A percentile compares a stretch with the other conserved stretches of the same genome.
phyloP scores from a whole-genome alignment of 2,113 vertebrate species.

The Desmodus rotundus region DNA sequence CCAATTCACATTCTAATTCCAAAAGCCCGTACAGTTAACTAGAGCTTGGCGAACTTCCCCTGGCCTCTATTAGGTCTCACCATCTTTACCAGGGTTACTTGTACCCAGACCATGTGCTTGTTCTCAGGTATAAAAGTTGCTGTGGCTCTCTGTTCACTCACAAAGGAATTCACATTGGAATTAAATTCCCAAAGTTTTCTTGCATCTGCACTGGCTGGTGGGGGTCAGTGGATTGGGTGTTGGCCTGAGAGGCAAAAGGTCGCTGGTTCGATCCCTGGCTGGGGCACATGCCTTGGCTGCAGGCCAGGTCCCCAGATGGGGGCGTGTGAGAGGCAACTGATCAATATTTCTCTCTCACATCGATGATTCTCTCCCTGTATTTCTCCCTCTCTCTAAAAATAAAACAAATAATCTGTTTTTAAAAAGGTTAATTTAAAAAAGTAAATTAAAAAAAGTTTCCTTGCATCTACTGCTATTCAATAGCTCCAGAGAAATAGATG shows the following conservation, averaged over 20 bases:
- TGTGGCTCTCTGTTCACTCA: not conserved
- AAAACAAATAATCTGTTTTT: too few relatives aligned
- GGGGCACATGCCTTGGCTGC: too few relatives aligned
- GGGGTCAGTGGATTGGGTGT: too few relatives aligned
- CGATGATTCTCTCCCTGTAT: too few relatives aligned
- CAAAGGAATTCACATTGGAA: not conserved
- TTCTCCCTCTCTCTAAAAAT: too few relatives aligned
- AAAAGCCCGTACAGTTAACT: not conserved
- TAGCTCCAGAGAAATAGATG: not conserved
- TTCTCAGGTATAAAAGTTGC: not conserved
- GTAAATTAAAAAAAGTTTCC: not conserved
- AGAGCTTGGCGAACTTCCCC: not conserved
- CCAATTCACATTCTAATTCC: not conserved
- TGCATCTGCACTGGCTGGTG: too few relatives aligned
- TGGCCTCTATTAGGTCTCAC: not conserved
- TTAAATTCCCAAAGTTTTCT: not conserved
- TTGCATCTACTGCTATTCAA: not conserved
- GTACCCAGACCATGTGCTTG: not conserved
- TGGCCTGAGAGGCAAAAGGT: too few relatives aligned
- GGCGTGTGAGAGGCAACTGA: too few relatives aligned
- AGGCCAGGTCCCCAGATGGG: too few relatives aligned
- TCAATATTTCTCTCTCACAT: too few relatives aligned
- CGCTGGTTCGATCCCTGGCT: too few relatives aligned
- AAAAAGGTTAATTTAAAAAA: too few relatives aligned
- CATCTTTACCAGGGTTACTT: not conserved